phyloP scores from a whole-genome alignment of 2,113 vertebrate species.

The Pampusana beccarii region DNA sequence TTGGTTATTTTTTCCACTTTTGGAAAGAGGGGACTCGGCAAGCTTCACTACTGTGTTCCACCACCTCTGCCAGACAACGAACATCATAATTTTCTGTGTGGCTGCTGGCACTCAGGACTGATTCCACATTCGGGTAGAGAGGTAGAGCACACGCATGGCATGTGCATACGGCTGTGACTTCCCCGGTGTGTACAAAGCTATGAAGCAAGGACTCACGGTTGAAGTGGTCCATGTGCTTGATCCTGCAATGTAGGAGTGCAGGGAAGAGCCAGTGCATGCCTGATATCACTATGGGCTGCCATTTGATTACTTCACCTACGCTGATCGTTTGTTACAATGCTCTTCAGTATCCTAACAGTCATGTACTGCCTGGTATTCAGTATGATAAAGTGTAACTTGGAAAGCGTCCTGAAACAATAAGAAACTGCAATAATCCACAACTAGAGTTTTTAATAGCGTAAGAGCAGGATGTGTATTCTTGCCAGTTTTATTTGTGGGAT shows the following conservation, averaged over 20 bases:
- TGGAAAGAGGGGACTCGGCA: background rate
- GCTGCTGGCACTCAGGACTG: background rate
- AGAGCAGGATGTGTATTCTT: conserved; percentile 61
- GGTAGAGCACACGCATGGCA: accelerated
- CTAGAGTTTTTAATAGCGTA: background rate
- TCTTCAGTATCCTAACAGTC: background rate
- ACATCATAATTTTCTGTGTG: background rate
- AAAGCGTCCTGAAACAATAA: conserved; percentile 59
- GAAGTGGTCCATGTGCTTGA: background rate
- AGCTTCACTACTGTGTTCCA: background rate
- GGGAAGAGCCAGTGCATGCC: background rate
- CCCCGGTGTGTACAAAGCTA: accelerated
- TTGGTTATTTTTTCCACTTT: background rate
- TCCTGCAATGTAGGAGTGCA: background rate
- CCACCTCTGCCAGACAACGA: background rate
- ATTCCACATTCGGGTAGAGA: background rate
- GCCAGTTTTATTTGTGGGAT: conserved; percentile 64
- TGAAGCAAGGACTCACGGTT: background rate
- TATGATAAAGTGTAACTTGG: conserved; percentile 48
- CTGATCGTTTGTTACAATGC: background rate
- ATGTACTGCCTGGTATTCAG: background rate
- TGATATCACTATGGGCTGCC: accelerated
- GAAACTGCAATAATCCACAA: conserved; percentile 50
- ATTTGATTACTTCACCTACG: background rate
- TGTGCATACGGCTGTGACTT: accelerated